A percentile compares a stretch with the other conserved stretches of the same genome.
Evolutionary conservation across 2,888 invertebrate species (phyloP).

Genomic region (Hemicrepidius hirtus): DNA sequence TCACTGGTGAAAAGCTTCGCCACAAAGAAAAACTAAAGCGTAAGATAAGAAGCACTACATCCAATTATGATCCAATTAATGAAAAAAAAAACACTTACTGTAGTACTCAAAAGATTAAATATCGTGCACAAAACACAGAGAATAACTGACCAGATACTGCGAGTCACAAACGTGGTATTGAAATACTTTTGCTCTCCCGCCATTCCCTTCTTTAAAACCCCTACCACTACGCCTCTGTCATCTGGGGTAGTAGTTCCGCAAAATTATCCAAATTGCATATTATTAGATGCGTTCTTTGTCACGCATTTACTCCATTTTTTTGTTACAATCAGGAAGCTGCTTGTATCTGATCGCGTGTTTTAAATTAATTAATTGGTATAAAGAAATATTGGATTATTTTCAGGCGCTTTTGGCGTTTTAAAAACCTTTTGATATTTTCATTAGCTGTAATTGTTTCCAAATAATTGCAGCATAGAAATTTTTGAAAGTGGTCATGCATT

Average conservation of each 20-base stretch:
- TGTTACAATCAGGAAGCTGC: constrained; percentile 24
- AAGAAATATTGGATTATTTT: background rate
- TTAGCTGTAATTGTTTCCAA: background rate
- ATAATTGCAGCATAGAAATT: background rate
- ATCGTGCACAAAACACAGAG: constrained; percentile 69
- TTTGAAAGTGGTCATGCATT: constrained; percentile 2
- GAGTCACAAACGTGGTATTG: constrained; percentile 70
- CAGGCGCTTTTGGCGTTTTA: too few species aligned
- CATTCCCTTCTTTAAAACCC: constrained; percentile 59
- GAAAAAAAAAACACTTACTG: constrained; percentile 62
- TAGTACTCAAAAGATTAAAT: constrained; percentile 61
- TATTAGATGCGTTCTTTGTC: constrained; percentile 7
- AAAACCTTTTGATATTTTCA: background rate
- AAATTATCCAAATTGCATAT: constrained; percentile 22
- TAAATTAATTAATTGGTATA: constrained; percentile 1
- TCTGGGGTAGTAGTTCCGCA: constrained; percentile 31
- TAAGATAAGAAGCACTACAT: too few species aligned
- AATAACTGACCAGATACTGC: constrained; percentile 67
- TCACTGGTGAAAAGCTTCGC: background rate
- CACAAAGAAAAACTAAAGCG: background rate
- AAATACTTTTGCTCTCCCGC: constrained; percentile 69
- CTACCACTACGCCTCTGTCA: constrained; percentile 39
- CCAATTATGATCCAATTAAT: constrained; percentile 26
- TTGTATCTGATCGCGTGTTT: background rate
- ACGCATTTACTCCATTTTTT: constrained; percentile 31